Conservation (phyloP, 2,113 vertebrate species). For the Coptodon rendalli region DNA sequence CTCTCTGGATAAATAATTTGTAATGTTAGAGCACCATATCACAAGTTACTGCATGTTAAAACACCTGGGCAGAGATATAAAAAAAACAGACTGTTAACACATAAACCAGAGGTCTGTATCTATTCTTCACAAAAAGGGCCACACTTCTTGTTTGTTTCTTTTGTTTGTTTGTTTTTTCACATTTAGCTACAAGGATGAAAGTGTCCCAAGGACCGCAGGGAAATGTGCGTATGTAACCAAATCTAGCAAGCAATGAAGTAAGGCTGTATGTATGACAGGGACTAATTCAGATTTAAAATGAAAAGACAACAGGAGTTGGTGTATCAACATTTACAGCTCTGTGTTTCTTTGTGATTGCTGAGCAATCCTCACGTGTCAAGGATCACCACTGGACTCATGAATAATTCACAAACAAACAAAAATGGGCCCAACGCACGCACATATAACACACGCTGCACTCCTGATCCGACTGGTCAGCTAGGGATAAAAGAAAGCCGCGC, state of each 20-base stretch:
- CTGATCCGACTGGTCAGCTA: conserved; percentile 14
- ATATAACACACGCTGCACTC: neutral
- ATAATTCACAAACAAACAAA: conserved; percentile 46
- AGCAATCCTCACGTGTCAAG: conserved; percentile 30
- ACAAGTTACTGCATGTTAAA: conserved; percentile 54
- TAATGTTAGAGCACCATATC: conserved; percentile 16
- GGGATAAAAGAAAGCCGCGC: neutral
- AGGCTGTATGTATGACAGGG: neutral
- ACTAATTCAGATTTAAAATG: neutral
- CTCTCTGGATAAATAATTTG: neutral
- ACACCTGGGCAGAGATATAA: conserved; percentile 13
- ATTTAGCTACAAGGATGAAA: neutral
- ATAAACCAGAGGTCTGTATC: neutral
- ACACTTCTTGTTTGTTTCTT: neutral
- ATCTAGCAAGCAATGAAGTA: neutral
- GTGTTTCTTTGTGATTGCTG: conserved; percentile 23
- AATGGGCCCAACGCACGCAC: neutral
- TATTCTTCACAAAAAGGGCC: neutral
- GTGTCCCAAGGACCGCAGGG: neutral
- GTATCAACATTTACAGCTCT: conserved; percentile 6
- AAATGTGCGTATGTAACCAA: neutral
- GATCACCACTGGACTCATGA: conserved; percentile 34
- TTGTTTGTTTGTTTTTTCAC: neutral
- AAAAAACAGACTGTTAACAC: conserved; percentile 8
- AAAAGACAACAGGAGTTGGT: neutral